Percentiles rank a stretch among this genome's conserved stretches.
These are phyloP conservation scores for Neoitamus cyanurus DNA, from an alignment of 2,888 invertebrate genomes.

Conservation along the genomic window DNA sequence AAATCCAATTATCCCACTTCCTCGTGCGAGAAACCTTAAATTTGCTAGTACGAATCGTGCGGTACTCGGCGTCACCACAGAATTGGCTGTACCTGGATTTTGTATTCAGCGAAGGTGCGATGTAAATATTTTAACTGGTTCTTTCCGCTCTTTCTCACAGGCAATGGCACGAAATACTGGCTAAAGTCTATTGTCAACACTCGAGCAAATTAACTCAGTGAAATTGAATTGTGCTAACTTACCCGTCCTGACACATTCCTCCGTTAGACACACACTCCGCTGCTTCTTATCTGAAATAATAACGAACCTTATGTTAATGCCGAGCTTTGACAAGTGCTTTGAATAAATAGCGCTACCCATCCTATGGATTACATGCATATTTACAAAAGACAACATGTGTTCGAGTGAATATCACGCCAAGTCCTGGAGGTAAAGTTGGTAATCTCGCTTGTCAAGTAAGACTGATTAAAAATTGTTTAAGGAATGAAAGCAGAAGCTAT, in stretches of 20 bases:
- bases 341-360: neutral
- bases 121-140: slow-evolving; percentile 21
- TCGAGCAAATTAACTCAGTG: slow-evolving; percentile 19
- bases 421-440: neutral
- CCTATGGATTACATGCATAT: neutral
- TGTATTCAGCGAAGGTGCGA: neutral
- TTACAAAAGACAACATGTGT: neutral
- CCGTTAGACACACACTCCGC: slow-evolving; percentile 69
- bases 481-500: neutral
- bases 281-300: slow-evolving; percentile 55
- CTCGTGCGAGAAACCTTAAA: neutral
- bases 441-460: neutral
- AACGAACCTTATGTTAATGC: slow-evolving; percentile 41
- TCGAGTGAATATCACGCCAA: neutral
- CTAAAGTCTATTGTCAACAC: slow-evolving; percentile 13
- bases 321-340: neutral
- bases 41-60: too few relatives aligned
- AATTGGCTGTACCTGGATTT: neutral
- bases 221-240: slow-evolving; percentile 56
- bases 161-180: neutral
- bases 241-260: slow-evolving; percentile 74
- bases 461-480: neutral
- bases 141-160: neutral
- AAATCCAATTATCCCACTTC: neutral
- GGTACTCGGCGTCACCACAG: neutral